These are phyloP conservation scores for Mycetomoellerius zeteki DNA, from an alignment of 1,140 invertebrate genomes.

Conservation along the genomic window DNA sequence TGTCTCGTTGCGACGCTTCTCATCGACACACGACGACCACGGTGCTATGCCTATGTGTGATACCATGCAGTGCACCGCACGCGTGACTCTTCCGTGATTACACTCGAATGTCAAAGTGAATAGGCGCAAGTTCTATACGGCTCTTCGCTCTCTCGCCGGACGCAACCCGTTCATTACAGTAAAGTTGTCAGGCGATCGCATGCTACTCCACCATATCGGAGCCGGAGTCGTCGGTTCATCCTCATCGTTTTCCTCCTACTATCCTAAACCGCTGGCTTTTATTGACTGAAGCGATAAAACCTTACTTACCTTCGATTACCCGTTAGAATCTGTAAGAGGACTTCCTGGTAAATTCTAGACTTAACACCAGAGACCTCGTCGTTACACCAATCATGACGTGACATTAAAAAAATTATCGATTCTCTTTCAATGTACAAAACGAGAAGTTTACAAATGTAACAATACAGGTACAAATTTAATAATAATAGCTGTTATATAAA, in stretches of 20 bases:
- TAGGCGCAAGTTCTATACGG: conserved; percentile 37
- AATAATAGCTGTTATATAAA: neutral
- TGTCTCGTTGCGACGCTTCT: neutral
- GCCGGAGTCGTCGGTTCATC: conserved; percentile 39
- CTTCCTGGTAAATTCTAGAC: conserved; percentile 13
- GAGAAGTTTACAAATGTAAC: neutral
- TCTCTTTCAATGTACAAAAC: too few relatives aligned
- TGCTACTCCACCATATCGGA: conserved; percentile 46
- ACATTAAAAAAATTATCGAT: neutral
- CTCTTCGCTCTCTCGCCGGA: neutral
- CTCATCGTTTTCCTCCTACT: conserved; percentile 23
- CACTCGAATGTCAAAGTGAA: conserved; percentile 72
- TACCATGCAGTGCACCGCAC: neutral
- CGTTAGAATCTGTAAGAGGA: conserved; percentile 26
- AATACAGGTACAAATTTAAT: neutral
- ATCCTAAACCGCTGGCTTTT: conserved; percentile 23
- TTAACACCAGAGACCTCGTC: neutral
- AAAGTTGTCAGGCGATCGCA: conserved; percentile 74
- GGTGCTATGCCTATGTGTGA: neutral
- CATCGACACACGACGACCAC: neutral
- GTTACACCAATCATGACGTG: neutral
- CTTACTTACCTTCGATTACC: conserved; percentile 32
- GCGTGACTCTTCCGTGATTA: conserved; percentile 57
- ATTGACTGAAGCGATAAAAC: conserved; percentile 46
- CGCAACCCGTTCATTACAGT: conserved; percentile 65